Evolutionary conservation across 2,888 invertebrate species (phyloP), one percentile per base, ranked within the genome.

Genomic region (Cremastinae sp.): DNA sequence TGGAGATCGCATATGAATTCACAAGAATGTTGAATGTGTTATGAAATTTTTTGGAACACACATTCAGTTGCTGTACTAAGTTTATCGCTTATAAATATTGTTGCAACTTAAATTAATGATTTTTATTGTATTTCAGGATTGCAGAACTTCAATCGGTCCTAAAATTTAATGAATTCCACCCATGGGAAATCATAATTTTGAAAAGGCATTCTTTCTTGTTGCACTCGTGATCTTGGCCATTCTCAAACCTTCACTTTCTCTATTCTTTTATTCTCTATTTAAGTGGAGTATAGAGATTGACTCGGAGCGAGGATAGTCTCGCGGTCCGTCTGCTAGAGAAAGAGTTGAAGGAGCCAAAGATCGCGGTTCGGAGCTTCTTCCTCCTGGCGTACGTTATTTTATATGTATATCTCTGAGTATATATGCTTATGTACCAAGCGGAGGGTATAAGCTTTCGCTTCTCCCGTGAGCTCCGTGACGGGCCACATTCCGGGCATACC

Each of bases 401-500:
- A 39, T 43, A 8, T 10, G n/a, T 35, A 9, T 35, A n/a, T 35
- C n/a, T n/a, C n/a, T n/a, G n/a, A n/a, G 16, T 35, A 12, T 20
- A 62, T 55, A 35, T 39, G 20, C n/a, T n/a, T 58, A 22, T 41
- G 59, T 28, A 35, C 35, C 2, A 16, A 59, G 59, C n/a, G 28
- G 8, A 14, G 66, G 8, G 28, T 51, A 43, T 69, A 69, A 61
- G 76, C 69, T 73, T 77, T 77, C 61, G 86, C 84, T 84, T 84
- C 81, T 84, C 74, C 55, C 74, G 76, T 64, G 61, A 80, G 82
- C 83, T 83, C 83, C 84, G 85, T 89, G 89, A 89, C 88, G 88
- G 87, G 87, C 88, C 87, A 84, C 88, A 89, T 89, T 88, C 89
- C 87, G 77, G 37, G 80, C 86, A 87, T 89, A 84, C 89, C 88